Conservation (phyloP, 2,888 invertebrate species). For the Dynastes hyllus region DNA sequence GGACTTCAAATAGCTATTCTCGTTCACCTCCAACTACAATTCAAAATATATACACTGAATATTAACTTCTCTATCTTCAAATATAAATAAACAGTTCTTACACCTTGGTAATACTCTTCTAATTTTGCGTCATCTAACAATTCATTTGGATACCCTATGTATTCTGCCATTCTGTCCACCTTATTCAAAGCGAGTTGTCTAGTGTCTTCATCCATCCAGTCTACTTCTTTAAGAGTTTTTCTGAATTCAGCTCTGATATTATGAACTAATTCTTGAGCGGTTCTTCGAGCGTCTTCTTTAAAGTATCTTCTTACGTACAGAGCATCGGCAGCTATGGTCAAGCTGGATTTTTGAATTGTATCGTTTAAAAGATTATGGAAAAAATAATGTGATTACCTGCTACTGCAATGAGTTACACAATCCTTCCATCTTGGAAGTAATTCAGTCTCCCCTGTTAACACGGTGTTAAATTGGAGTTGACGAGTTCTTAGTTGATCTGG, state of each 20-base stretch:
- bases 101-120: constrained; percentile 84
- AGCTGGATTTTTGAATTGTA: constrained; percentile 70
- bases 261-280: constrained; percentile 90
- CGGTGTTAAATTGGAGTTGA: constrained; percentile 87
- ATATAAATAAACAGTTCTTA: constrained; percentile 66
- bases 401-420: constrained; percentile 86
- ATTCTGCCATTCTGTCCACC: constrained; percentile 87
- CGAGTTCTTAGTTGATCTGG: constrained; percentile 85
- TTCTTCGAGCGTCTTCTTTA: constrained; percentile 87
- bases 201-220: constrained; percentile 95
- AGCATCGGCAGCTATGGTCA: constrained; percentile 86
- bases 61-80: not conserved
- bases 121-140: constrained; percentile 87
- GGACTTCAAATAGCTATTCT: constrained; percentile 82
- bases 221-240: constrained; percentile 84
- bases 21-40: constrained; percentile 80
- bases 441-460: constrained; percentile 88
- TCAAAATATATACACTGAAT: constrained; percentile 2
- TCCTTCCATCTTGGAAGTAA: constrained; percentile 94
- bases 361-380: constrained; percentile 1
- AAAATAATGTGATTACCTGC: constrained; percentile 74
- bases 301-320: constrained; percentile 92
- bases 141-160: constrained; percentile 95
- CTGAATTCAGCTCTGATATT: constrained; percentile 89
- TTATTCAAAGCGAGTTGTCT: constrained; percentile 84